Evolutionary conservation across 2,888 invertebrate genomes (phyloP).

Genomic region (Drosophila putrida): DNA sequence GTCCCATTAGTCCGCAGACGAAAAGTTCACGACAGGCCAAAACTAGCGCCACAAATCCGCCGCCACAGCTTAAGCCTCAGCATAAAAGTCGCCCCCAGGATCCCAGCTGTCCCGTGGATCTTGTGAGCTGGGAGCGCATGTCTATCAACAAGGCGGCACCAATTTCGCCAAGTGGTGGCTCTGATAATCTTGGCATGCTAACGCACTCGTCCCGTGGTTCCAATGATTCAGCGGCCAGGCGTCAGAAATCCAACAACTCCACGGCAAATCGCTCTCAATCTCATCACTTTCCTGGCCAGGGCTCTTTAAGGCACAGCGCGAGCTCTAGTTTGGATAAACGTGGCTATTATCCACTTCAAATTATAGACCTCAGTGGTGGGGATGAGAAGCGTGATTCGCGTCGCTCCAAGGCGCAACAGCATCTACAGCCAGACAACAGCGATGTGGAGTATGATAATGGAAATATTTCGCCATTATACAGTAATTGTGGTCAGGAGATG

Average conservation of each 20-base stretch:
- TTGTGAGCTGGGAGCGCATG: constrained; percentile 78
- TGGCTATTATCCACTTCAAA: constrained; percentile 57
- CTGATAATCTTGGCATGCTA: constrained; percentile 81
- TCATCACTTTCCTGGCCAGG: constrained; percentile 60
- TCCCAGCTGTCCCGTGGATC: constrained; percentile 70
- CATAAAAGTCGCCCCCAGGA: constrained; percentile 80
- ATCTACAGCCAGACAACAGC: constrained; percentile 80
- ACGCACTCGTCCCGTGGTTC: constrained; percentile 83
- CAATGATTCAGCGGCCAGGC: constrained; percentile 73
- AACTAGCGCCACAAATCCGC: constrained; percentile 67
- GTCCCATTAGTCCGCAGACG: constrained; percentile 87
- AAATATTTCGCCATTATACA: constrained; percentile 89
- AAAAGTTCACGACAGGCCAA: constrained; percentile 72
- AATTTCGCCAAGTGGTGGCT: constrained; percentile 78
- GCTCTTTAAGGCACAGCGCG: constrained; percentile 75
- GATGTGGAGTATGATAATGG: constrained; percentile 88
- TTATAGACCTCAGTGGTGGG: constrained; percentile 25
- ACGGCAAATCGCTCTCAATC: constrained; percentile 70
- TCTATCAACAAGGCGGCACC: constrained; percentile 70
- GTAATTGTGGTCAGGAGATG: constrained; percentile 90
- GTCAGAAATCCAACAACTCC: constrained; percentile 69
- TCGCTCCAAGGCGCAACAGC: constrained; percentile 68
- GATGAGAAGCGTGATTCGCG: constrained; percentile 75
- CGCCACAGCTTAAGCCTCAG: constrained; percentile 49
- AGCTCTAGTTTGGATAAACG: constrained; percentile 82